These are phyloP conservation scores for Oryzias curvinotus DNA, from an alignment of 2,113 vertebrate genomes.

Conservation along the genomic window DNA sequence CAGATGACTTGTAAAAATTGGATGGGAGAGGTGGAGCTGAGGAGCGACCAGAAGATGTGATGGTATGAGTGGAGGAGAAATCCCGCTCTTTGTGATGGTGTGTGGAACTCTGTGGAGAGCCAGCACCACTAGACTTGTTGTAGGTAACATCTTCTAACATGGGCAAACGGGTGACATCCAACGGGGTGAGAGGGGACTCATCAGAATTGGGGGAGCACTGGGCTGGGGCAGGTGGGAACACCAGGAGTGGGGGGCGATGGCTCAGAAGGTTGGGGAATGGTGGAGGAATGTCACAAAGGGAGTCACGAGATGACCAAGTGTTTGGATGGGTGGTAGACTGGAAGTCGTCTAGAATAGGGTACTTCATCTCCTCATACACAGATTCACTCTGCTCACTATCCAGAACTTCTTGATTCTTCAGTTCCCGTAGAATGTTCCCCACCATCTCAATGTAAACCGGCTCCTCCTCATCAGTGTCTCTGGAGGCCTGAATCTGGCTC, in stretches of 20 bases:
- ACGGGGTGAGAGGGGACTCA: constrained; percentile 92
- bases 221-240: constrained; percentile 91
- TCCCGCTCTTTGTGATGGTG: constrained; percentile 58
- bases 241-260: constrained; percentile 88
- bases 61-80: constrained; percentile 74
- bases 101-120: constrained; percentile 58
- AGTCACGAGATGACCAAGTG: constrained; percentile 79
- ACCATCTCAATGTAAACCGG: constrained; percentile 99
- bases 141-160: constrained; percentile 86
- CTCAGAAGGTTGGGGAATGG: constrained; percentile 95
- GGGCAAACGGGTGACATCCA: constrained; percentile 90
- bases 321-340: constrained; percentile 83
- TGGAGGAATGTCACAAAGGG: constrained; percentile 90
- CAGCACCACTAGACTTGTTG: constrained; percentile 80
- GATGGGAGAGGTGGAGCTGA: constrained; percentile 91
- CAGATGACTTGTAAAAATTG: constrained; percentile 85
- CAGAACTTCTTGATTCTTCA: constrained; percentile 74
- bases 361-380: constrained; percentile 98
- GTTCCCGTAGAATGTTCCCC: constrained; percentile 88
- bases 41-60: constrained; percentile 81
- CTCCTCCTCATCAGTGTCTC: constrained; percentile 86
- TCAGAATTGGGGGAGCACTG: constrained; percentile 96
- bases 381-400: constrained; percentile 90
- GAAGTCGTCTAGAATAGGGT: constrained; percentile 86
- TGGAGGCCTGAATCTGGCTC: constrained; percentile 77